phyloP scores from a whole-genome alignment of 2,113 vertebrate species.

The Chlorocebus sabaeus region DNA sequence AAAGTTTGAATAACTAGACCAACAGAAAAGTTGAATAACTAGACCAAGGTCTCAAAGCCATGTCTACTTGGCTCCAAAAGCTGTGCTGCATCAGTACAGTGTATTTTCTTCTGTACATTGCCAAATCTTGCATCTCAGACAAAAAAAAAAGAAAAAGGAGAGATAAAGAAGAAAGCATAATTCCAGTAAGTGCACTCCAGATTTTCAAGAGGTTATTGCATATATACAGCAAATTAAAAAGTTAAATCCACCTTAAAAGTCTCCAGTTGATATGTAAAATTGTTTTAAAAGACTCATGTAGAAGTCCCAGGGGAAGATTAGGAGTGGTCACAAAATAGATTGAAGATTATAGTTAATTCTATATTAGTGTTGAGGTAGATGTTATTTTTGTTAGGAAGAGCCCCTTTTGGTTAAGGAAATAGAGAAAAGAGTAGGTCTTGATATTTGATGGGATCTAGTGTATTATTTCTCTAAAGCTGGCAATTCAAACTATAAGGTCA shows the following conservation, averaged over 20 bases:
- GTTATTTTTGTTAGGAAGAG: slow-evolving; percentile 51
- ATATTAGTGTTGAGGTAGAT: slow-evolving; percentile 8
- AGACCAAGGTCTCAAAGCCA: background rate
- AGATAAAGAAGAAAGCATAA: background rate
- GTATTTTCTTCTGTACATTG: background rate
- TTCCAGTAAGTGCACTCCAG: slow-evolving; percentile 16
- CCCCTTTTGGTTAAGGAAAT: slow-evolving; percentile 43
- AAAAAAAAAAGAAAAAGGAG: background rate
- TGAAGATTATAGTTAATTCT: slow-evolving; percentile 20
- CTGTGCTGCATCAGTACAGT: background rate
- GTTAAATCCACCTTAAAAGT: slow-evolving; percentile 32
- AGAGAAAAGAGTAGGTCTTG: background rate
- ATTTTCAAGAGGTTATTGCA: slow-evolving; percentile 52
- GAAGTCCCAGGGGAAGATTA: background rate
- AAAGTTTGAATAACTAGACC: background rate
- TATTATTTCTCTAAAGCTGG: slow-evolving; percentile 52
- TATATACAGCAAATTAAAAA: slow-evolving; percentile 42
- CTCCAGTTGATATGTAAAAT: slow-evolving; percentile 17
- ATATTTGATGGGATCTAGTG: background rate
- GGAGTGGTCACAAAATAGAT: slow-evolving; percentile 30
- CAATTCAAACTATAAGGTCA: slow-evolving; percentile 1
- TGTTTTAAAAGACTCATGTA: background rate
- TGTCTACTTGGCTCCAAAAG: background rate
- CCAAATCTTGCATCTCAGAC: background rate
- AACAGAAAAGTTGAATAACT: slow-evolving; percentile 19